Conservation (phyloP, 64 coral and sea anemone genomes). For the Dendrophyllia cribrosa region DNA sequence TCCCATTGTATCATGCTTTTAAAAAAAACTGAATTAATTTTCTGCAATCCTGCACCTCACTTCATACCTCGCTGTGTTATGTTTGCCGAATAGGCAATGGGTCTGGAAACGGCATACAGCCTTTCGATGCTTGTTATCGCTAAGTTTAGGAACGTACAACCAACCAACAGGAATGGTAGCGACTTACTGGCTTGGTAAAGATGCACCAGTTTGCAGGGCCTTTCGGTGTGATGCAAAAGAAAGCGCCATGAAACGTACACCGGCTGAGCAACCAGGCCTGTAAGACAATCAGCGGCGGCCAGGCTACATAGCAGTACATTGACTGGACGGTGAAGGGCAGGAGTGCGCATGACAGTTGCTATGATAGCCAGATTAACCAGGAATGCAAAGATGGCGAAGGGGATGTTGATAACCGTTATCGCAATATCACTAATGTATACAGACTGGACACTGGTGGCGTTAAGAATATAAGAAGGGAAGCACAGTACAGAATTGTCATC, state of each 20-base stretch:
- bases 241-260: constrained; percentile 3
- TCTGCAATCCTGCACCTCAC: background rate
- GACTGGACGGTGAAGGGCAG: constrained; percentile 9
- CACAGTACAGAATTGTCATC: background rate
- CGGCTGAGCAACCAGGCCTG: background rate
- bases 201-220: background rate
- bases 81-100: background rate
- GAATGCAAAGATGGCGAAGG: background rate
- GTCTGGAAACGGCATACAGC: background rate
- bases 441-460: background rate
- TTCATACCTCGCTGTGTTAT: constrained; percentile 8
- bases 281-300: background rate
- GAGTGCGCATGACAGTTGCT: background rate
- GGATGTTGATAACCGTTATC: background rate
- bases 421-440: background rate
- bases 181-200: constrained; percentile 19
- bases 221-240: background rate
- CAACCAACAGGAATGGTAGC: background rate
- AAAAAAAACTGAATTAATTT: too few relatives aligned
- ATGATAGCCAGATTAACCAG: background rate
- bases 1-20: too few relatives aligned
- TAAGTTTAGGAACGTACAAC: constrained; percentile 13
- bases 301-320: constrained; percentile 23
- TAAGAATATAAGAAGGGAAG: background rate
- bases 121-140: background rate